A percentile compares a stretch with the other conserved stretches of the same genome.
Evolutionary conservation across 2,113 vertebrate species (phyloP).

Genomic region (Oenanthe oenanthe): DNA sequence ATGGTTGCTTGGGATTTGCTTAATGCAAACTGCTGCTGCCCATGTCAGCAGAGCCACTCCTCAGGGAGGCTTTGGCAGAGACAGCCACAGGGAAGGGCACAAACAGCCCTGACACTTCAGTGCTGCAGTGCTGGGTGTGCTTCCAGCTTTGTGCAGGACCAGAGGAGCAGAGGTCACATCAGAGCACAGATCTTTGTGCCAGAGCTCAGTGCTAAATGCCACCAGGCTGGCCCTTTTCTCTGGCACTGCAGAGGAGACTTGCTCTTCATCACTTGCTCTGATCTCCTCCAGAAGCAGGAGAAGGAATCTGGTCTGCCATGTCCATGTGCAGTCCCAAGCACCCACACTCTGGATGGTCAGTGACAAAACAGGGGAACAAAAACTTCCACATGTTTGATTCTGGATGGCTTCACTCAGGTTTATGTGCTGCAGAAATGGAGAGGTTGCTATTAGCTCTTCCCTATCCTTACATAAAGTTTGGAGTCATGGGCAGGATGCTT

Average conservation of each 20-base stretch:
- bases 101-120: accelerated
- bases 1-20: not conserved
- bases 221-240: not conserved
- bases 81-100: not conserved
- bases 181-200: not conserved
- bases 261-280: not conserved
- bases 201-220: not conserved
- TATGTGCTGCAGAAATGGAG: not conserved
- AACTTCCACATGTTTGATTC: not conserved
- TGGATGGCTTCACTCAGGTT: not conserved
- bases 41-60: accelerated
- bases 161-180: not conserved
- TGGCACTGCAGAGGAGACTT: not conserved
- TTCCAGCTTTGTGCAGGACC: not conserved
- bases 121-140: not conserved
- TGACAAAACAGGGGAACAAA: not conserved
- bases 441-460: not conserved
- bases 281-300: not conserved
- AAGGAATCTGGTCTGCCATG: not conserved
- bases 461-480: not conserved
- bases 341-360: not conserved
- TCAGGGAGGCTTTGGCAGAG: not conserved
- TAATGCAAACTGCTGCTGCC: not conserved
- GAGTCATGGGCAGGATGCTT: not conserved
- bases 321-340: not conserved